phyloP scores from a whole-genome alignment of 2,797 vertebrate genomes.

The Pogoniulus pusillus region DNA sequence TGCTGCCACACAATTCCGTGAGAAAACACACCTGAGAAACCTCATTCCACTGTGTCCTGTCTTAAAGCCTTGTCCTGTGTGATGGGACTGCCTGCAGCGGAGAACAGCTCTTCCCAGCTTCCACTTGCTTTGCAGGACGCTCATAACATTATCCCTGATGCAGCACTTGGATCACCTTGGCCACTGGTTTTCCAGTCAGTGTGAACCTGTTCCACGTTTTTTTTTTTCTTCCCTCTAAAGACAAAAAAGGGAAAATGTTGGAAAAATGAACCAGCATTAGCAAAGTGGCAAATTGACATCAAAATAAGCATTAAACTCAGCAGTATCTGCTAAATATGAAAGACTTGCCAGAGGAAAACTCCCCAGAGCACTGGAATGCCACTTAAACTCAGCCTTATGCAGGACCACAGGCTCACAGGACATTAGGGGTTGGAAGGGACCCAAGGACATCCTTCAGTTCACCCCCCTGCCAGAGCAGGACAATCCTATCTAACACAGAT shows the following conservation, averaged over 20 bases:
- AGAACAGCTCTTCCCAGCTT: background rate
- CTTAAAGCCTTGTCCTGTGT: background rate
- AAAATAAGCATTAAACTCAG: constrained; percentile 10
- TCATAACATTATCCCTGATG: background rate
- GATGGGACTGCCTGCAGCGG: background rate
- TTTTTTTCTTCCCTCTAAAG: background rate
- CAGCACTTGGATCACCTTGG: background rate
- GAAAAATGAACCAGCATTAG: constrained; percentile 2
- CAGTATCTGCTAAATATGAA: background rate
- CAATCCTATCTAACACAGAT: no score
- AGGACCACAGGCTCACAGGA: no score
- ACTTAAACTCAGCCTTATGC: background rate
- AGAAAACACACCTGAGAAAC: constrained; percentile 1
- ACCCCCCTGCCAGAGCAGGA: no score
- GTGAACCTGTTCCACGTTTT: background rate
- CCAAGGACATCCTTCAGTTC: no score
- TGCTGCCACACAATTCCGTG: constrained; percentile 80
- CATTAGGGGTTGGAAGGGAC: no score
- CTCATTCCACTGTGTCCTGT: background rate
- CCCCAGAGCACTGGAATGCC: background rate
- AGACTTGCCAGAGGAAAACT: background rate
- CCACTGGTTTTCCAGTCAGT: background rate
- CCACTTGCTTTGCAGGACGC: background rate
- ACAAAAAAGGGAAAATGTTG: background rate
- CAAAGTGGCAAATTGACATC: background rate